phyloP scores from a whole-genome alignment of 2,888 invertebrate species.

The Adelognathus sp. region DNA sequence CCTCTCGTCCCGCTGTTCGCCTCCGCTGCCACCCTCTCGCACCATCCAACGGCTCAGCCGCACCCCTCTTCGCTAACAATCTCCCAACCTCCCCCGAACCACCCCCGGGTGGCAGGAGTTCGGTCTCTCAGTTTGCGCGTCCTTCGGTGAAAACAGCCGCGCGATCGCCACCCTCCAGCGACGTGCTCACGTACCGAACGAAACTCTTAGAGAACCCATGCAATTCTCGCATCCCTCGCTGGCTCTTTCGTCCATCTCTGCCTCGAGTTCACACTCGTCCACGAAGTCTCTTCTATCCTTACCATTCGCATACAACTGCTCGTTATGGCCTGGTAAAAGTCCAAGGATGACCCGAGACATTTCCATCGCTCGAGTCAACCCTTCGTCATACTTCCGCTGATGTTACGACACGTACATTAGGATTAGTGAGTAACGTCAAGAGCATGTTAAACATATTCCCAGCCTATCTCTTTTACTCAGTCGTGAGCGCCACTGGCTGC shows the following conservation, averaged over 20 bases:
- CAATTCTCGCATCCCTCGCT: conserved; percentile 47
- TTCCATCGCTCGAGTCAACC: background rate
- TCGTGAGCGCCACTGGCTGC: no score
- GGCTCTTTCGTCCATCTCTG: conserved; percentile 37
- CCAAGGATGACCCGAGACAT: conserved; percentile 9
- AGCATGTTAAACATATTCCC: no score
- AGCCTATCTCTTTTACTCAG: no score
- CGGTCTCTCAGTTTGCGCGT: conserved; percentile 51
- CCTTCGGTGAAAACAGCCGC: conserved; percentile 40
- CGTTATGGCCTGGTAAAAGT: conserved; percentile 69
- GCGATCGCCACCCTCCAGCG: conserved; percentile 66
- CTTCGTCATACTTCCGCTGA: background rate
- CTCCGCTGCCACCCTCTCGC: conserved; percentile 44
- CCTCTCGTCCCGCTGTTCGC: conserved; percentile 52
- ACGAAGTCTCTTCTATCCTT: conserved; percentile 50
- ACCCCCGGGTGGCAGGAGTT: conserved; percentile 43
- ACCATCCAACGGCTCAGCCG: conserved; percentile 44
- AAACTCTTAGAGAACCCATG: conserved; percentile 78
- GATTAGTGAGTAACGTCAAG: background rate
- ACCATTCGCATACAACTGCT: conserved; percentile 67
- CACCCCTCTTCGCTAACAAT: conserved; percentile 64
- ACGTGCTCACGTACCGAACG: conserved; percentile 78
- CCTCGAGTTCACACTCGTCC: conserved; percentile 70
- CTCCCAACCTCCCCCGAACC: conserved; percentile 64
- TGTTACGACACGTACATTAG: background rate